Base-by-base conservation (phyloP, 2,113 vertebrate genomes). In the Rafetus swinhoei region DNA sequence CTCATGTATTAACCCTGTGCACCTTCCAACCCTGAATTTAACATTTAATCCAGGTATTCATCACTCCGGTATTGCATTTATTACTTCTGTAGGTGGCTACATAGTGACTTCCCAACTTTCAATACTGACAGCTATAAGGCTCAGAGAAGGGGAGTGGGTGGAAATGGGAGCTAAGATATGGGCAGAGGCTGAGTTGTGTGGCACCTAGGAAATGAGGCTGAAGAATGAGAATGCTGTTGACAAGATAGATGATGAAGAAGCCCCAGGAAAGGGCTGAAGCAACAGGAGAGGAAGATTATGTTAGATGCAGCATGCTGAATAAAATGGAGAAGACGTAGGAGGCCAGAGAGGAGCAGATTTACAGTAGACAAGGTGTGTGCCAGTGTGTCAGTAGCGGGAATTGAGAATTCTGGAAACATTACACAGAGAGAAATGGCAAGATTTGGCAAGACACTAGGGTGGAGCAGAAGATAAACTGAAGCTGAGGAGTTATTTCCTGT, bases 401-500 rank as follows among this genome's bases (percentile, higher is more conserved):
- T 56, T 76, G 87, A 93, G 79, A 77, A 92, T 76, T 90, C 90
- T 96, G 81, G 79, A 96, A 96, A 69, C 0, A 0, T 24, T 93
- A 52, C 22, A 79, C 65, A 65, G 0, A 0, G 90, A 90, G 92
- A 94, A 96, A 62, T 50, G 93, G 90, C 95, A 81, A 60, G 74
- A 86, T 96, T 85, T 96, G 95, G 93, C 95, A 95, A 86, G 82
- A 55, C 87, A 94, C 82, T 86, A 95, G 95, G 94, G 94, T 95
- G 95, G 96, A 95, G 95, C 90, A 83, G 85, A 83, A 96, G 94
- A 97, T 97, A 96, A 96, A 82, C 93, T 3, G 76, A 92, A 89
- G 77, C 87, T 94, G 91, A 97, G 91, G 95, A 96, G 95, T 89
- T 96, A 97, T 94, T 97, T 97, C 97, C 97, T 97, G 94, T 79